Conservation (phyloP, 53 echinoderm and acorn worm species). For the Astropecten irregularis region DNA sequence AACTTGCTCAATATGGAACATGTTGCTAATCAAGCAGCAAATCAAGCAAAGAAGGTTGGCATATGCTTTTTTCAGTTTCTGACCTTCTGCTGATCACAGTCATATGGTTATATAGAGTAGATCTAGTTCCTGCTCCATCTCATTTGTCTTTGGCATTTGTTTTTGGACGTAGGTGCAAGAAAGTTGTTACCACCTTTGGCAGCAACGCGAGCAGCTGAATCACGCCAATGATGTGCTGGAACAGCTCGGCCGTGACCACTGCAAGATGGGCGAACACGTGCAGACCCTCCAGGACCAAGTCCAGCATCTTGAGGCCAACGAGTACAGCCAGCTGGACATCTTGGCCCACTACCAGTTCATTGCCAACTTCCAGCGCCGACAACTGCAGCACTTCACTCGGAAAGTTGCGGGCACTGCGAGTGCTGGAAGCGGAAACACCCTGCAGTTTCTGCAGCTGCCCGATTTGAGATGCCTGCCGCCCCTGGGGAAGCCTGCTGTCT, state of each 20-base stretch:
- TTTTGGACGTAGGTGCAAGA: background rate
- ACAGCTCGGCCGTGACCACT: background rate
- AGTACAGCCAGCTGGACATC: background rate
- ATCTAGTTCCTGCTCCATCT: too few species aligned
- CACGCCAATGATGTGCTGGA: background rate
- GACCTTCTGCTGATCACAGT: too few species aligned
- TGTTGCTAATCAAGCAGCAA: background rate
- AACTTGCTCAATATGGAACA: background rate
- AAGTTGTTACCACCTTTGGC: background rate
- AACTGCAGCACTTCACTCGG: background rate
- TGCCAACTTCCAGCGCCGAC: background rate
- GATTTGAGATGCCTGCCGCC: background rate
- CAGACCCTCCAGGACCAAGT: background rate
- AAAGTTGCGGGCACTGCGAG: too few species aligned
- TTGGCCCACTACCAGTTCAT: constrained; percentile 5
- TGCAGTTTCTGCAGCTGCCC: background rate
- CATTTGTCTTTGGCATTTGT: too few species aligned
- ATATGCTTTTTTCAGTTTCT: too few species aligned
- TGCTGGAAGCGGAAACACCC: too few species aligned
- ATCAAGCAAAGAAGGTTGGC: constrained; percentile 20
- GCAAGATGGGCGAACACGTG: background rate
- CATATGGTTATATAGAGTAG: too few species aligned
- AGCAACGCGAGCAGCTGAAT: constrained; percentile 8
- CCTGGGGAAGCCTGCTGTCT: background rate
- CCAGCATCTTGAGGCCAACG: background rate